A percentile compares a stretch with the other conserved stretches of the same genome.
phyloP scores from a whole-genome alignment of 2,113 vertebrate species.

The Prietella phreatophila region DNA sequence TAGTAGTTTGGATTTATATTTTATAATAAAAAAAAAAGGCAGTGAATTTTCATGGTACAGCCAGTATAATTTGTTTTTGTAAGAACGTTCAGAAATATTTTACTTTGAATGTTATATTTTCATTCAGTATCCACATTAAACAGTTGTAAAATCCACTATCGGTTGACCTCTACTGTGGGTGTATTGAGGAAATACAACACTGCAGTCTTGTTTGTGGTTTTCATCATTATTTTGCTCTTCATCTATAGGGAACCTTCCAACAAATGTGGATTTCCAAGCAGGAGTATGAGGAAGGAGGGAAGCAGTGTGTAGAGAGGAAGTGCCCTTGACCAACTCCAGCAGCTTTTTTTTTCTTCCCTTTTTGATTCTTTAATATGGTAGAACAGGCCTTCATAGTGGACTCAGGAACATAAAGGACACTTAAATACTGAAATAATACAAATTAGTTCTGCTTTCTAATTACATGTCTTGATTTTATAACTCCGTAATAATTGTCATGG shows the following conservation, averaged over 20 bases:
- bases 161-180: background rate
- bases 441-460: slow-evolving; percentile 12
- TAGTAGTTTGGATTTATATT: no score
- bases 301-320: slow-evolving; percentile 98
- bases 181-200: background rate
- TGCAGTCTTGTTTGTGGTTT: background rate
- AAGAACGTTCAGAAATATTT: no score
- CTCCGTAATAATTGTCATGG: slow-evolving; percentile 1
- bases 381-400: slow-evolving; percentile 58
- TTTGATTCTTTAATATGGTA: slow-evolving; percentile 26
- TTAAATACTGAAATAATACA: slow-evolving; percentile 9
- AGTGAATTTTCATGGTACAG: no score
- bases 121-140: no score
- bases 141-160: no score
- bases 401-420: slow-evolving; percentile 66
- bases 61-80: no score
- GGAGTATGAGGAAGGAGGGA: slow-evolving; percentile 97
- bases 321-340: slow-evolving; percentile 80
- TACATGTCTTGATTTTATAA: slow-evolving; percentile 33
- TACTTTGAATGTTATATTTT: no score
- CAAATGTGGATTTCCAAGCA: slow-evolving; percentile 99
- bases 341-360: slow-evolving; percentile 24
- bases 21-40: no score
- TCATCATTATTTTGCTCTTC: background rate
- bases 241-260: slow-evolving; percentile 89